Evolutionary conservation across 2,113 vertebrate species (phyloP), one percentile per base, ranked within the genome.

Genomic region (Erpornis zantholeuca): DNA sequence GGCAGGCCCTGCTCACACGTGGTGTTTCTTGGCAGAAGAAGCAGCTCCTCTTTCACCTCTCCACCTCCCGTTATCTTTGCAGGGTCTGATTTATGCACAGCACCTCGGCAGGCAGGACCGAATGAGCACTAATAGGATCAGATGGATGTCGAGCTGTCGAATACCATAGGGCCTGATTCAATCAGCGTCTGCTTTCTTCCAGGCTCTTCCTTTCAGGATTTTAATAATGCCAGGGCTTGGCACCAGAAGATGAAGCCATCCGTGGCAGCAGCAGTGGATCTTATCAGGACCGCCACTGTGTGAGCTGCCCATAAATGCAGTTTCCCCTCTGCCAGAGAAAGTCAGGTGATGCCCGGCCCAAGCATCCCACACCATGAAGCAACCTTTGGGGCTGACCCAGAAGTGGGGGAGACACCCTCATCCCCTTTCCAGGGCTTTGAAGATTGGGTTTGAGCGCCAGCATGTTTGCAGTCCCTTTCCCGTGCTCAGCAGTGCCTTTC

Each of bases 81-180:
- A 70, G 70, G 54, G 75, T 53, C 90, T 94, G 95, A 92, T 96
- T 95, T 96, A 90, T 91, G 90, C 96, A 88, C 85, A 79, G 90
- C 82, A 94, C 92, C 92, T 91, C 63, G 0, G 92, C 93, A 88
- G 94, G 80, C 96, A 83, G 90, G 76, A 86, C 95, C 2, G 18
- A 93, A 83, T 86, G 64, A 92, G 66, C 73, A 22, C 93, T 96
- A 95, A 96, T 96, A 87, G 93, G 91, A 94, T 96, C 91, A 95
- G 96, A 96, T 96, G 89, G 91, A 96, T 96, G 94, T 94, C 2
- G 50, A 94, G 95, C 94, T 96, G 94, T 95, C 63, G 25, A 96
- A 89, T 94, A 94, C 94, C 47, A 2, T 89, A 85, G 66, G 61
- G 81, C 53, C 81, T 92, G 93, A 96, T 96, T 96, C 90, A 95